Conservation (phyloP, 2,113 vertebrate genomes). For the Hoplias malabaricus region DNA sequence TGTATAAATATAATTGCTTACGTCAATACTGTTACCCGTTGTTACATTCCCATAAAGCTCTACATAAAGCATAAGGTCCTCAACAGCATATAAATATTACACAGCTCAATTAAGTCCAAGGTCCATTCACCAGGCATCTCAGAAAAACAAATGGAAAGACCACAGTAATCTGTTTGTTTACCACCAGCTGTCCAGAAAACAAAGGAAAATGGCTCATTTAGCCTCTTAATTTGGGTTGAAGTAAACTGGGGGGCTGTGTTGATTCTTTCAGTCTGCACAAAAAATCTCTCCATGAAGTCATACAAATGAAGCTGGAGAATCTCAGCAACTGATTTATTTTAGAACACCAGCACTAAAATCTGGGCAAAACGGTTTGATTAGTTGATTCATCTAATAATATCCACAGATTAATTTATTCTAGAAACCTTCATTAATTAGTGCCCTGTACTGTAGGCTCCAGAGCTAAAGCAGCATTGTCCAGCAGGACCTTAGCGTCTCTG, state of each 20-base stretch:
- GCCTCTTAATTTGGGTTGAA: not conserved
- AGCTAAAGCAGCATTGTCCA: not conserved
- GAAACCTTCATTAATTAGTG: not conserved
- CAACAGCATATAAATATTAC: not conserved
- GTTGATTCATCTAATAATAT: not conserved
- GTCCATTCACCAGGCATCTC: not conserved
- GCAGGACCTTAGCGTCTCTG: not conserved
- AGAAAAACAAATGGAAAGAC: conserved; percentile 12
- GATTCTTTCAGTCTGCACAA: not conserved
- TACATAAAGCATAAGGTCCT: not conserved
- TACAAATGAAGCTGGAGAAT: not conserved
- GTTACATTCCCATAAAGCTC: not conserved
- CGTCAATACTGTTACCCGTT: not conserved
- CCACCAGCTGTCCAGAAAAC: not conserved
- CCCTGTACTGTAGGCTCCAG: not conserved
- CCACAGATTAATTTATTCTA: not conserved
- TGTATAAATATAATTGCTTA: not conserved
- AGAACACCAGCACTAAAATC: not conserved
- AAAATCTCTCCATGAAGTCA: not conserved
- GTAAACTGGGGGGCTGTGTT: not conserved
- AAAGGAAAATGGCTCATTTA: not conserved
- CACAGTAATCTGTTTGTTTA: conserved; percentile 24
- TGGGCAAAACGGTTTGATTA: not conserved
- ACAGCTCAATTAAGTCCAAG: not conserved
- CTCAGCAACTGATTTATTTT: not conserved